Base-by-base conservation (phyloP, 2,797 vertebrate genomes). In the Eurystomus glaucurus region DNA sequence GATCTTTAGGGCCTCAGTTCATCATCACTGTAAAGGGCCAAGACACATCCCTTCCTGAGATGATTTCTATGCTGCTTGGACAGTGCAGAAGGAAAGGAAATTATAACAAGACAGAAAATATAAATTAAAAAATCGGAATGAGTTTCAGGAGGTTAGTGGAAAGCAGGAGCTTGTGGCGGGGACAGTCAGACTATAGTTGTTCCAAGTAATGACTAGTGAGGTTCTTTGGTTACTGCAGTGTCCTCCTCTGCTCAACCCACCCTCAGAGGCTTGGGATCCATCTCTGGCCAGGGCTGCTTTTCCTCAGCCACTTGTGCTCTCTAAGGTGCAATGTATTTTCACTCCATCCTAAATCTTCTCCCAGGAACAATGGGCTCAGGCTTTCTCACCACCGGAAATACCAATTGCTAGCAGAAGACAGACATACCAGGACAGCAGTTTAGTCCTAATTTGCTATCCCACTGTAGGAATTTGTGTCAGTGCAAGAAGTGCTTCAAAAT, bases 401-500 rank as follows among this genome's bases (percentile, higher is more conserved):
- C 41, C 60, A 83, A 16, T 17, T 69, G 33, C 45, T 70, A 64
- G 69, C 31, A 90, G 48, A 86, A 90, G 29, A 54, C 33, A 95
- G 85, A 66, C 72, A 58, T 55, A 70, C 18, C 54, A 95, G 77
- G 68, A 74, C 18, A 85, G 50, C 39, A n/a, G 9, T 68, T 83
- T 82, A 46, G 83, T 85, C 80, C 60, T 85, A 82, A 86, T 45
- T 92, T 94, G 81, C 93, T 91, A 93, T 90, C 92, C 57, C 61
- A 69, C 46, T 41, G 8, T 37, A 88, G 87, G 90, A 96, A 96
- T 94, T 88, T 88, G 15, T 92, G 46, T 90, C 64, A 93, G 50
- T 95, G 75, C 61, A 91, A 89, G 71, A 96, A 93, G 96, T 93
- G 84, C 84, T 94, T 96, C 86, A 95, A 96, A 97, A 92, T 96